phyloP scores from a whole-genome alignment of 2,888 invertebrate species.

The Operophtera brumata region DNA sequence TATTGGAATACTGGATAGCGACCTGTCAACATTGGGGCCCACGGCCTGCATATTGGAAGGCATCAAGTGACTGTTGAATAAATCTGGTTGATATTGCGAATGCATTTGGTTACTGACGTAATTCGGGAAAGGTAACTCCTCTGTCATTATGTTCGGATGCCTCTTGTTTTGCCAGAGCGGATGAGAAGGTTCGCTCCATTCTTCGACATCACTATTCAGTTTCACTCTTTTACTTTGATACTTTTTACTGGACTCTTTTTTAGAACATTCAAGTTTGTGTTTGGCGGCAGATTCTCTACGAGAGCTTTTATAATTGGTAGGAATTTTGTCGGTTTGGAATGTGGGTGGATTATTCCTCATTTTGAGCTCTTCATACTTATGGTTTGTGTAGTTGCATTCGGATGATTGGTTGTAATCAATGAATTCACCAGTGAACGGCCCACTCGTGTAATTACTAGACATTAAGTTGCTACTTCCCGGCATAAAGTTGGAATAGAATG shows the following conservation, averaged over 20 bases:
- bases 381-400: conserved; percentile 70
- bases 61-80: conserved; percentile 70
- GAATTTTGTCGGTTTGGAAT: conserved; percentile 61
- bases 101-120: conserved; percentile 70
- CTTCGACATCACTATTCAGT: conserved; percentile 60
- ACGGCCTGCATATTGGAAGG: conserved; percentile 65
- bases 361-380: conserved; percentile 72
- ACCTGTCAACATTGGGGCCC: conserved; percentile 60
- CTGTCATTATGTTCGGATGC: conserved; percentile 61
- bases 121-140: conserved; percentile 68
- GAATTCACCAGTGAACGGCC: conserved; percentile 66
- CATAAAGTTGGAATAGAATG: conserved; percentile 75
- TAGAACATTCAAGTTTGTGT: conserved; percentile 74
- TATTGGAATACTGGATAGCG: conserved; percentile 61
- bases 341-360: conserved; percentile 61
- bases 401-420: conserved; percentile 70
- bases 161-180: conserved; percentile 71
- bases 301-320: conserved; percentile 59
- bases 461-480: conserved; percentile 67
- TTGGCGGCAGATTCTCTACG: conserved; percentile 68
- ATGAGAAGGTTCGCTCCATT: conserved; percentile 67
- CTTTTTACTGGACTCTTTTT: conserved; percentile 70
- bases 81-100: conserved; percentile 68
- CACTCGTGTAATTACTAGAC: conserved; percentile 64
- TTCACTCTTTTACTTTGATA: conserved; percentile 70